Conservation (phyloP, 2,113 vertebrate species). For the Epinephelus moara region DNA sequence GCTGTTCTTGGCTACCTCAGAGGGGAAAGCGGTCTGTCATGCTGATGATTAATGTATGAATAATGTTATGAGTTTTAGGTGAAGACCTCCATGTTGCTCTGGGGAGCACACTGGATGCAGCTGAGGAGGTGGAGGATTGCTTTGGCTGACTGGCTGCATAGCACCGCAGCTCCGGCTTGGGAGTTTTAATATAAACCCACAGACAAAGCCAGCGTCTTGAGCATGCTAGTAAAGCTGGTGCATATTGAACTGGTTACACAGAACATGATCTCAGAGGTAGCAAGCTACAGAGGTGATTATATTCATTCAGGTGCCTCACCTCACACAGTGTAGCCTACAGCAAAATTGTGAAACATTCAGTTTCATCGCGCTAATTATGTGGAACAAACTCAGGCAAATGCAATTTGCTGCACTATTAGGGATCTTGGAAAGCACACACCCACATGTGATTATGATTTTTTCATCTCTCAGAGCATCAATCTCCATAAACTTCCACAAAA, state of each 20-base stretch:
- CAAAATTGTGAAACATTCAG: conserved; percentile 44
- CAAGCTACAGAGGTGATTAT: conserved; percentile 48
- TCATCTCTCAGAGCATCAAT: conserved; percentile 40
- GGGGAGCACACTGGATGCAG: conserved; percentile 47
- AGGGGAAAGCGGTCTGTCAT: conserved; percentile 59
- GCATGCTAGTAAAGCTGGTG: conserved; percentile 63
- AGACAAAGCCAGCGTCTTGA: conserved; percentile 43
- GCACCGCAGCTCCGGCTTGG: conserved; percentile 43
- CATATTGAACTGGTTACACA: conserved; percentile 68
- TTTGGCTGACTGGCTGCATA: conserved; percentile 46
- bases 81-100: conserved; percentile 59
- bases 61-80: conserved; percentile 61
- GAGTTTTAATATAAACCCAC: conserved; percentile 51
- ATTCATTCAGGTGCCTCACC: conserved; percentile 57
- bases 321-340: conserved; percentile 63
- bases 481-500: conserved; percentile 40
- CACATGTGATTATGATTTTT: conserved; percentile 60
- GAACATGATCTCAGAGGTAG: conserved; percentile 64
- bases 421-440: conserved; percentile 46
- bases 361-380: conserved; percentile 58
- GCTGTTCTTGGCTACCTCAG: conserved; percentile 56
- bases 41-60: conserved; percentile 69
- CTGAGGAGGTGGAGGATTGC: conserved; percentile 50
- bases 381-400: conserved; percentile 61
- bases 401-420: conserved; percentile 64